These are phyloP conservation scores for Diloba caeruleocephala DNA, from an alignment of 2,888 invertebrate species.

Conservation along the genomic window DNA sequence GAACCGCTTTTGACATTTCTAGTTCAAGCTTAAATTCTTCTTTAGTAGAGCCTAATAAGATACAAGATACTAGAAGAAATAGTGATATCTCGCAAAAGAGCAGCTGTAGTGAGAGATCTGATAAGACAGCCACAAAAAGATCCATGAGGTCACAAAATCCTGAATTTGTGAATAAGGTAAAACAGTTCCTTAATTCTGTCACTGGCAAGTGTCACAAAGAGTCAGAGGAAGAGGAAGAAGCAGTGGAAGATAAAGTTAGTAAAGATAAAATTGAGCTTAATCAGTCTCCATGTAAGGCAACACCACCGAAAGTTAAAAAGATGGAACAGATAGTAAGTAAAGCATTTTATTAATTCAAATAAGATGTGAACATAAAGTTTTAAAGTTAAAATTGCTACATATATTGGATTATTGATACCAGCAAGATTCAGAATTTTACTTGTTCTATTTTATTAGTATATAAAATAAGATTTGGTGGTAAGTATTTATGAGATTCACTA, in stretches of 20 bases:
- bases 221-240: conserved; percentile 71
- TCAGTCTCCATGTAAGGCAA: conserved; percentile 39
- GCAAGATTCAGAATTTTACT: conserved; percentile 1
- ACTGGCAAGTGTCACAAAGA: conserved; percentile 73
- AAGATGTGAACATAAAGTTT: too few relatives aligned
- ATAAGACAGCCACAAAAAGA: conserved; percentile 72
- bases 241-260: conserved; percentile 56
- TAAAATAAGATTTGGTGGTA: neutral
- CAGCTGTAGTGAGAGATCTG: conserved; percentile 78
- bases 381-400: too few relatives aligned
- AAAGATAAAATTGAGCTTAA: conserved; percentile 55
- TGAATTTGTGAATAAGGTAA: conserved; percentile 90
- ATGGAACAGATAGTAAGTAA: conserved; percentile 53
- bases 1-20: conserved; percentile 79
- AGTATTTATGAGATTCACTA: neutral
- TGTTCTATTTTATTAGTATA: neutral
- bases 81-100: conserved; percentile 78
- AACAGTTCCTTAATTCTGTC: conserved; percentile 89
- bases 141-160: conserved; percentile 91
- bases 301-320: conserved; percentile 64
- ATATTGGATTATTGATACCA: conserved; percentile 1
- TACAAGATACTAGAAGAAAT: conserved; percentile 68
- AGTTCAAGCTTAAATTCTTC: conserved; percentile 80
- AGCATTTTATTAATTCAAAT: neutral
- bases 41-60: conserved; percentile 70